Evolutionary conservation across 1,140 invertebrate genomes (phyloP).

Genomic region (Gryllus bimaculatus): DNA sequence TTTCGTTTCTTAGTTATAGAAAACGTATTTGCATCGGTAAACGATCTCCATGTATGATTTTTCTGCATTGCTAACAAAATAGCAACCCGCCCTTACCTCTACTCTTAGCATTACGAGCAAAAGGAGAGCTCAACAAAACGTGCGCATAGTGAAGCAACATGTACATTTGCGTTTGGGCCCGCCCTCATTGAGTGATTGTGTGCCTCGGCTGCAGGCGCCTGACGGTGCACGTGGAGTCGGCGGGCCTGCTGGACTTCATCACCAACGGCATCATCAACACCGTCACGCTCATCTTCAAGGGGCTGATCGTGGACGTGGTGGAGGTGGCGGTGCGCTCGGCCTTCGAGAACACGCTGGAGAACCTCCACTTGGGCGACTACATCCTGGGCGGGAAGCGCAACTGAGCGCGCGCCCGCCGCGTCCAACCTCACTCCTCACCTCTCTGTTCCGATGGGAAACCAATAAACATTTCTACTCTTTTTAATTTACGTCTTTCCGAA

Average conservation of each 20-base stretch:
- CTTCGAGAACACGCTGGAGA: not conserved
- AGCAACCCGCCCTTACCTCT: too few relatives aligned
- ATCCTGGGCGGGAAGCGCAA: not conserved
- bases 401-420: not conserved
- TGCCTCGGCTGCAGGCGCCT: not conserved
- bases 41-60: too few relatives aligned
- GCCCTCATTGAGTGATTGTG: too few relatives aligned
- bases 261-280: not conserved
- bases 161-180: too few relatives aligned
- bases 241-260: not conserved
- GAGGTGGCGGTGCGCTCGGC: not conserved
- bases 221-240: not conserved
- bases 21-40: too few relatives aligned
- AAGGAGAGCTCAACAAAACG: too few relatives aligned
- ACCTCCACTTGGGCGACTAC: not conserved
- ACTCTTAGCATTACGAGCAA: too few relatives aligned
- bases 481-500: not conserved
- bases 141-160: too few relatives aligned
- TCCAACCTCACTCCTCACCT: too few relatives aligned
- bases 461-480: not conserved
- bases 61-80: too few relatives aligned
- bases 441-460: not conserved
- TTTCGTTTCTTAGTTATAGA: too few relatives aligned
- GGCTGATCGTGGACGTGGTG: not conserved
- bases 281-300: not conserved